Percentiles rank a stretch among this genome's conserved stretches.
phyloP scores from a whole-genome alignment of 2,888 invertebrate genomes.

The Thumatha senex region DNA sequence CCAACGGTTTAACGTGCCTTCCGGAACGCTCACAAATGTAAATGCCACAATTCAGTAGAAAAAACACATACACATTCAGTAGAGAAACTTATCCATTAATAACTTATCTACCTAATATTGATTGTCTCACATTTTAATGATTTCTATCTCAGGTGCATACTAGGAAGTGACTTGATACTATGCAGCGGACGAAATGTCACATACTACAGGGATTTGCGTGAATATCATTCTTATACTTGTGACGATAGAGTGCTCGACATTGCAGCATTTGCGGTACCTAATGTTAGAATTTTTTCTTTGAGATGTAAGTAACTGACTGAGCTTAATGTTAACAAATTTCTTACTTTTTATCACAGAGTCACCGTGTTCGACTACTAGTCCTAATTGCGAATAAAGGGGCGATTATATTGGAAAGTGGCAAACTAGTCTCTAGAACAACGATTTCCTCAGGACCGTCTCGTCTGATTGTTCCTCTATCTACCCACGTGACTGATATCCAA shows the following conservation, averaged over 20 bases:
- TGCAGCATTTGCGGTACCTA: constrained; percentile 72
- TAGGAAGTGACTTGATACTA: constrained; percentile 93
- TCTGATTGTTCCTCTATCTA: constrained; percentile 54
- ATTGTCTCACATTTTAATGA: not conserved
- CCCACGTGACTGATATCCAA: constrained; percentile 78
- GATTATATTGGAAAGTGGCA: constrained; percentile 89
- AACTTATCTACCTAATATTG: too few relatives aligned
- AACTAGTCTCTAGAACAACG: constrained; percentile 70
- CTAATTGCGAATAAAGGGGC: constrained; percentile 93
- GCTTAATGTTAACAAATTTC: not conserved
- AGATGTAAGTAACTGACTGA: not conserved
- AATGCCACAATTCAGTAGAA: too few relatives aligned
- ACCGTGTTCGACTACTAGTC: constrained; percentile 86
- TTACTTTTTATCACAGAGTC: constrained; percentile 71
- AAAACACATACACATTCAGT: too few relatives aligned
- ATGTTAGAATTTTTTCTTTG: constrained; percentile 58
- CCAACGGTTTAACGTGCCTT: too few relatives aligned
- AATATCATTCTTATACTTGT: constrained; percentile 93
- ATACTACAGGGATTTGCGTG: constrained; percentile 95
- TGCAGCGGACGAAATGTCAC: constrained; percentile 93
- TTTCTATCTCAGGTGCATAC: constrained; percentile 86
- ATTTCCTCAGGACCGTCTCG: constrained; percentile 66
- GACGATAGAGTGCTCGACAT: constrained; percentile 95
- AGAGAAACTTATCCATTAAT: too few relatives aligned
- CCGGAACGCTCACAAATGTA: too few relatives aligned